phyloP scores from a whole-genome alignment of 2,113 vertebrate species.

The Tricholaema leucomelas region DNA sequence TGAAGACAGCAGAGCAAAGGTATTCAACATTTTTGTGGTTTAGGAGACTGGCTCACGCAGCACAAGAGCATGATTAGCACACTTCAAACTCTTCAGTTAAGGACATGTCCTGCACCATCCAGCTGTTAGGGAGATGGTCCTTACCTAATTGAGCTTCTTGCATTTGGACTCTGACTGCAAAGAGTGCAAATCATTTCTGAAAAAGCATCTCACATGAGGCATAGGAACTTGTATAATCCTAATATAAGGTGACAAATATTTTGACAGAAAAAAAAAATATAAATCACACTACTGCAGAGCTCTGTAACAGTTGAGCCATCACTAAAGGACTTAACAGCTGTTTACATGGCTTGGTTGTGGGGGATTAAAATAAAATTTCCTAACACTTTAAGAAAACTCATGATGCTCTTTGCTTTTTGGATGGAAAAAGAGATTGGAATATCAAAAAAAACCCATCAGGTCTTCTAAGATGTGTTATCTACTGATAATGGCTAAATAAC shows the following conservation, averaged over 20 bases:
- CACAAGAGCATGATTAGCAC: background rate
- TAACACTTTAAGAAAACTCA: slow-evolving; percentile 7
- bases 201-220: background rate
- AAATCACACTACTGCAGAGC: background rate
- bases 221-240: background rate
- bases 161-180: background rate
- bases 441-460: slow-evolving; percentile 2
- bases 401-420: background rate
- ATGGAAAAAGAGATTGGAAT: slow-evolving; percentile 15
- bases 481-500: slow-evolving; percentile 15
- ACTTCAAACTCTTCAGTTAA: background rate
- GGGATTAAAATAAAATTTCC: slow-evolving; percentile 10
- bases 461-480: background rate
- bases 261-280: background rate
- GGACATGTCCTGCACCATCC: background rate
- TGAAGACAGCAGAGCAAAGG: background rate
- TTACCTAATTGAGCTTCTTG: background rate
- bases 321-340: slow-evolving; percentile 4
- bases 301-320: background rate
- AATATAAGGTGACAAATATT: background rate
- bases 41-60: background rate
- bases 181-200: background rate
- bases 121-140: background rate
- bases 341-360: background rate
- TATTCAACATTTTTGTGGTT: background rate